Evolutionary conservation across 2,797 vertebrate species (phyloP), one percentile per base, ranked within the genome.

Genomic region (Mus caroli): DNA sequence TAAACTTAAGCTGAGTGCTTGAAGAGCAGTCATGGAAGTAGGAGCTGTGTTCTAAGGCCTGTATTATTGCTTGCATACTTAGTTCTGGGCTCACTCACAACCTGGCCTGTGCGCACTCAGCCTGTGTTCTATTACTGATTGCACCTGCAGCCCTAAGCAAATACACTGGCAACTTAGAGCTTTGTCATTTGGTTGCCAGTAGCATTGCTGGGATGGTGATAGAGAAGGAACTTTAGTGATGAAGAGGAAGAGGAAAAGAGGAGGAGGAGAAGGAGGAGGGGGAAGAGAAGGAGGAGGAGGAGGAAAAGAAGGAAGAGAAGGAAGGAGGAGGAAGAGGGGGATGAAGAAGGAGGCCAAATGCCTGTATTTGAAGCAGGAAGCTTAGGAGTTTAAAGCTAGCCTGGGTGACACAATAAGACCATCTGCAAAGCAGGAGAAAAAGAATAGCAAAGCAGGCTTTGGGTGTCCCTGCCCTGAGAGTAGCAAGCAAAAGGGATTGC

Each of bases 361-460:
- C 40, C 56, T 77, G 1, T 60, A 60, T 76, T 24, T 77, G 20
- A 77, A 77, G 31, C 14, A 89, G 31, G 54, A 89, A 20, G 0
- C n/a, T 76, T 88, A 43, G 76, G 37, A 88, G 37, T 88, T 88
- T 40, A 88, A 76, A 75, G 54, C 37, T 34, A 76, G 54, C 71
- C 71, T 62, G 37, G 26, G 28, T 8, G 12, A 15, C 28, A 43
- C 34, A 52, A 20, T 64, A 24, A 52, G 43, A 37, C 20, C 73
- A 15, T 89, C 17, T 77, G 3, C 8, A 9, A 34, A 37, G 7
- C 13, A n/a, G 19, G 40, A 46, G 40, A n/a, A 50, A 14, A 62
- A 24, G 78, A 97, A 95, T 92, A 96, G 92, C 79, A 85, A 92
- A 90, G 37, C 56, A 87, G 71, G 67, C 93, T 97, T 94, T 94